These are phyloP conservation scores for Sebastes miniatus DNA, from an alignment of 2,797 vertebrate genomes.

Conservation along the genomic window DNA sequence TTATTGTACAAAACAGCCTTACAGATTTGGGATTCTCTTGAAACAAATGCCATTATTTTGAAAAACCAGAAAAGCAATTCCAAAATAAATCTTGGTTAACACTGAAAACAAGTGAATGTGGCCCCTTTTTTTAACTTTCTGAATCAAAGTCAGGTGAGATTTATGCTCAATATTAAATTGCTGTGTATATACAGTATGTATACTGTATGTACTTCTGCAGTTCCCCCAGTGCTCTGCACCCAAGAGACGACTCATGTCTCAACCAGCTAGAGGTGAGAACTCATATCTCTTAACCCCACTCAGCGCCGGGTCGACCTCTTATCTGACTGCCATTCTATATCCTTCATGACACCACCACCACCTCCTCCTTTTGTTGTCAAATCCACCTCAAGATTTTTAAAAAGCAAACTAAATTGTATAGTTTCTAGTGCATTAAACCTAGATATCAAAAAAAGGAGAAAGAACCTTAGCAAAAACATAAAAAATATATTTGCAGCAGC, in stretches of 20 bases:
- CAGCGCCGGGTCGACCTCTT: conserved; percentile 24
- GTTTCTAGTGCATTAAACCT: neutral
- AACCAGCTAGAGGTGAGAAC: conserved; percentile 30
- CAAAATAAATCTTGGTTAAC: neutral
- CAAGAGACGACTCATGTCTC: neutral
- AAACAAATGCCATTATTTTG: neutral
- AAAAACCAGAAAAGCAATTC: neutral
- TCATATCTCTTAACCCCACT: conserved; percentile 43
- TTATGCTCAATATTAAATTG: neutral
- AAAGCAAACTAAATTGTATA: conserved; percentile 3
- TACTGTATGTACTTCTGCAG: neutral
- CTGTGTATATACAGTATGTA: neutral
- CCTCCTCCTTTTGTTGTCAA: conserved; percentile 7
- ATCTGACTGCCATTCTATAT: conserved; percentile 17
- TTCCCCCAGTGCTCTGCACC: neutral
- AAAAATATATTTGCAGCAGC: conserved; percentile 22
- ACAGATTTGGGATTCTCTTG: neutral
- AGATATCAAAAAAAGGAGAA: neutral
- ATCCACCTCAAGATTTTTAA: conserved; percentile 4
- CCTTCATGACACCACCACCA: neutral
- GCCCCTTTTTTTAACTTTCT: neutral
- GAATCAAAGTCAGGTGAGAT: neutral
- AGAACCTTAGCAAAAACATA: neutral
- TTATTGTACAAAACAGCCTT: neutral
- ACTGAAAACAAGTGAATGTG: neutral